Percentiles rank a stretch among this genome's conserved stretches.
Conservation (phyloP, 2,113 vertebrate genomes). For the Myanophis thanlyinensis region DNA sequence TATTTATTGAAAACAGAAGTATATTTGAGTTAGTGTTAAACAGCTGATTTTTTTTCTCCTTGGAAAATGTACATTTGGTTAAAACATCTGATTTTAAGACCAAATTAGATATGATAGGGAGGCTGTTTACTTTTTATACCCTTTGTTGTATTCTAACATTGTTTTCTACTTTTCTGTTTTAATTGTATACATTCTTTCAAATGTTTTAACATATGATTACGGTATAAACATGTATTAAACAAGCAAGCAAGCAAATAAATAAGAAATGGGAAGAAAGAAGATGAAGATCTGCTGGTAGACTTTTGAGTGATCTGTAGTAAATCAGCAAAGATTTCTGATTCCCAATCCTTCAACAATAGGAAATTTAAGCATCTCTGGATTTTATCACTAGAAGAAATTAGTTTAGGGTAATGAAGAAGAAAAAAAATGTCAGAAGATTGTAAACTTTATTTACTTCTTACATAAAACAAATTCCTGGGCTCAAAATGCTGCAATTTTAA, state of each 20-base stretch:
- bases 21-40: not conserved
- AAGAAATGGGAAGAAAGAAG: not conserved
- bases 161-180: not conserved
- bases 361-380: not conserved
- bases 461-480: not conserved
- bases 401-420: not conserved
- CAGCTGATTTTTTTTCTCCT: not conserved
- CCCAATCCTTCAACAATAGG: not conserved
- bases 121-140: not conserved
- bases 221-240: not conserved
- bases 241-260: not conserved
- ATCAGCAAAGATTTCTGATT: not conserved
- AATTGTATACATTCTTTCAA: not conserved
- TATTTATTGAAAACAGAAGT: not conserved
- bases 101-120: not conserved
- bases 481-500: not conserved
- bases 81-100: not conserved
- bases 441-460: not conserved
- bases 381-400: not conserved
- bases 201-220: not conserved
- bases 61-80: not conserved
- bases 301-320: not conserved
- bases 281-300: not conserved
- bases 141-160: not conserved
- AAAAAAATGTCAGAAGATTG: not conserved